Conservation (phyloP, 2,113 vertebrate species). For the Chinchilla lanigera region DNA sequence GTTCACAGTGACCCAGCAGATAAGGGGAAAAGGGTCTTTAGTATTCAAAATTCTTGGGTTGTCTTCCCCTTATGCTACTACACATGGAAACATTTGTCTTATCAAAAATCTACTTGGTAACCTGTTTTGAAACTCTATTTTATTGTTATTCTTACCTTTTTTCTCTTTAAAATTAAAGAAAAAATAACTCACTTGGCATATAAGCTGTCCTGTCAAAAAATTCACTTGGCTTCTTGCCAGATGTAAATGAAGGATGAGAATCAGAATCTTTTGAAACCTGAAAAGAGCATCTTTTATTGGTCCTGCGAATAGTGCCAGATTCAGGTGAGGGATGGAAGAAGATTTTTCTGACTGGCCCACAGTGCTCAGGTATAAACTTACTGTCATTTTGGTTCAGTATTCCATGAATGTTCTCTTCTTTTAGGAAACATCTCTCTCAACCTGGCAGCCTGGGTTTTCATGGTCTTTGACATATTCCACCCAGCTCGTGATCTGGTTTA, state of each 20-base stretch:
- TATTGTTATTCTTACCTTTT: neutral
- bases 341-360: neutral
- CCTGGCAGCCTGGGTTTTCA: neutral
- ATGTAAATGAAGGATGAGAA: neutral
- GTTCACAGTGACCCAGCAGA: neutral
- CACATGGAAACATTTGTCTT: neutral
- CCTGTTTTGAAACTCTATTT: neutral
- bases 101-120: neutral
- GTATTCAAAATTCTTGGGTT: neutral
- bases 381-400: neutral
- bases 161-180: neutral
- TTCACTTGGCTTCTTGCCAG: neutral
- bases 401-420: neutral
- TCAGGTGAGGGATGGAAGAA: neutral
- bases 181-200: neutral
- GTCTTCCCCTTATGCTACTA: neutral
- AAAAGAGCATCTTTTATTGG: neutral
- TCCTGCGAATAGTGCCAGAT: neutral
- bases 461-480: neutral
- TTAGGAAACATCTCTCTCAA: neutral
- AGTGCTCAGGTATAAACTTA: neutral
- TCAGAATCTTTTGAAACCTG: neutral
- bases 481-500: neutral
- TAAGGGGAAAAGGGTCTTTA: neutral
- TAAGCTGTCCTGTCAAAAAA: neutral